Conservation (phyloP, 2,113 vertebrate species). For the Ageneiosus marmoratus region DNA sequence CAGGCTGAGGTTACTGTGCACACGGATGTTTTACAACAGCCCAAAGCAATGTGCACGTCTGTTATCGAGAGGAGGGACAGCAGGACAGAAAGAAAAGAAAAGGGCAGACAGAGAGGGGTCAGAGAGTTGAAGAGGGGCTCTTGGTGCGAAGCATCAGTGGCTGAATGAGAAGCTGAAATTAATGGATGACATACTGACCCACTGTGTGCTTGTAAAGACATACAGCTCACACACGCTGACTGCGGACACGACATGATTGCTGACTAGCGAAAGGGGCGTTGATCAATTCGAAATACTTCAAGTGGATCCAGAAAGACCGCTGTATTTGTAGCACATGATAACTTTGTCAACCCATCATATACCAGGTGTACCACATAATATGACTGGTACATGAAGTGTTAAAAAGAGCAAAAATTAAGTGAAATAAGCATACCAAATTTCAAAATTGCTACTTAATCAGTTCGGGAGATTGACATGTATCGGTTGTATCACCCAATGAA, state of each 20-base stretch:
- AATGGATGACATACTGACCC: constrained; percentile 12
- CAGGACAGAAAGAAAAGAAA: constrained; percentile 6
- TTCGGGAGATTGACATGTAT: too few relatives aligned
- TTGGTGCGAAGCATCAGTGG: constrained; percentile 31
- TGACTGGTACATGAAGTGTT: too few relatives aligned
- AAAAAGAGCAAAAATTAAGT: too few relatives aligned
- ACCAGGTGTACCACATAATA: background rate
- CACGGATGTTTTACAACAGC: constrained; percentile 42
- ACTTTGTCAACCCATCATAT: background rate
- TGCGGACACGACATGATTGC: background rate
- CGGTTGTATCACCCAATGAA: too few relatives aligned
- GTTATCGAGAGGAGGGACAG: constrained; percentile 19
- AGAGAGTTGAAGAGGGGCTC: constrained; percentile 35
- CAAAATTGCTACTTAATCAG: too few relatives aligned
- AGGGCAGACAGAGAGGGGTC: constrained; percentile 32
- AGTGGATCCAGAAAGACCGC: too few relatives aligned
- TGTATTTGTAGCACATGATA: too few relatives aligned
- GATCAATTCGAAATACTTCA: background rate
- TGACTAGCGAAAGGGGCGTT: background rate
- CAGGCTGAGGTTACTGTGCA: constrained; percentile 41
- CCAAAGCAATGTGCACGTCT: constrained; percentile 12
- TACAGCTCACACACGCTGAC: background rate
- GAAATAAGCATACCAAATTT: too few relatives aligned
- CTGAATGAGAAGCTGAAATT: constrained; percentile 25
- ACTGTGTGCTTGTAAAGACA: background rate